phyloP scores from a whole-genome alignment of 2,888 invertebrate species.

The Rotaria macrura region DNA sequence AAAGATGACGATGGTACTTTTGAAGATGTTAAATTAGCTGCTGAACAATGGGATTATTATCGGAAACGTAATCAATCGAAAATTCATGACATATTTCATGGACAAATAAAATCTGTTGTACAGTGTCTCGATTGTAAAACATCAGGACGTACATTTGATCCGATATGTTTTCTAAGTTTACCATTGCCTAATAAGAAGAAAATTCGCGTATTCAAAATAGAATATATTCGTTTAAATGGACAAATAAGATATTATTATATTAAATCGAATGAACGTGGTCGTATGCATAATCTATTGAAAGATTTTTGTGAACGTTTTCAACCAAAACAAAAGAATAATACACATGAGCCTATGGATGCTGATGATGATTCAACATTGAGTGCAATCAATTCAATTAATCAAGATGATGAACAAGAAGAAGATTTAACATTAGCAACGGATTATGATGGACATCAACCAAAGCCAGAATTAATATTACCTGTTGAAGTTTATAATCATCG shows the following conservation, averaged over 20 bases:
- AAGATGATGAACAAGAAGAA: neutral
- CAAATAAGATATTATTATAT: slow-evolving; percentile 5
- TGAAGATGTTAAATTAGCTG: slow-evolving; percentile 45
- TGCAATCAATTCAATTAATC: neutral
- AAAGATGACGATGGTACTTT: slow-evolving; percentile 47
- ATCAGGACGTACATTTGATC: slow-evolving; percentile 58
- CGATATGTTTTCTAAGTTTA: slow-evolving; percentile 56
- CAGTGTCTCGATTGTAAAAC: slow-evolving; percentile 55
- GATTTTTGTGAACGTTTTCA: slow-evolving; percentile 2
- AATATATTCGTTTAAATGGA: slow-evolving; percentile 14
- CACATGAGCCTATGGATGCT: neutral
- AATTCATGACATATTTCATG: slow-evolving; percentile 56
- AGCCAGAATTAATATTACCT: neutral
- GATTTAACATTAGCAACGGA: neutral
- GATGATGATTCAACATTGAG: neutral
- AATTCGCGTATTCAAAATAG: slow-evolving; percentile 38
- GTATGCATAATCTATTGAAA: slow-evolving; percentile 12
- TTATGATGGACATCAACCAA: slow-evolving; percentile 10
- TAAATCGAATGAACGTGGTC: slow-evolving; percentile 16
- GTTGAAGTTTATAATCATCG: slow-evolving; percentile 20
- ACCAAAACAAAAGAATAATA: neutral
- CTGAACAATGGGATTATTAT: slow-evolving; percentile 55
- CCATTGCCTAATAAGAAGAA: slow-evolving; percentile 54
- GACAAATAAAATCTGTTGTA: slow-evolving; percentile 56
- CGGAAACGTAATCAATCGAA: slow-evolving; percentile 55